A percentile compares a stretch with the other conserved stretches of the same genome.
Evolutionary conservation across 2,888 invertebrate species (phyloP).

Genomic region (Lymantria monacha): DNA sequence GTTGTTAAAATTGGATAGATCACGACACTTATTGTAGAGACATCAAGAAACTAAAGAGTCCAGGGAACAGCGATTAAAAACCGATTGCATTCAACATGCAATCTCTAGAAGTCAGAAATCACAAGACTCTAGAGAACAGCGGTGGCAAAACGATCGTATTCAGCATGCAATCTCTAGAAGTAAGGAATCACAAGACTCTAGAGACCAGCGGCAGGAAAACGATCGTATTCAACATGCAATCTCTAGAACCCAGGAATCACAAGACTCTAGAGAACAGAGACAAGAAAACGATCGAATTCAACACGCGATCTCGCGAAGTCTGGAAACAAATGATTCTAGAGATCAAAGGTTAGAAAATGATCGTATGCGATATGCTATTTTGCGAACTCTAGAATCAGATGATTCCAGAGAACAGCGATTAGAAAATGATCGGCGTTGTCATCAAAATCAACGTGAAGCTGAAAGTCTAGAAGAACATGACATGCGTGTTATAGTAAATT

Average conservation of each 20-base stretch:
- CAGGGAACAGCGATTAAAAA: neutral
- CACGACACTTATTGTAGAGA: neutral
- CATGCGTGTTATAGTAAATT: conserved; percentile 7
- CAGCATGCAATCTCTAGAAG: neutral
- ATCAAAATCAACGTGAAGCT: conserved; percentile 7
- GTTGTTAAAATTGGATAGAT: neutral
- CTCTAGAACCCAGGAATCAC: neutral
- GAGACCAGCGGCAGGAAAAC: neutral
- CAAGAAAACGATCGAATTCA: neutral
- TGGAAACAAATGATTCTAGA: neutral
- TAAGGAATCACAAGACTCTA: neutral
- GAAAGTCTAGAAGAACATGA: conserved; percentile 10
- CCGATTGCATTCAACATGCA: neutral
- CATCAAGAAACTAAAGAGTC: neutral
- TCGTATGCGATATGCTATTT: conserved; percentile 1
- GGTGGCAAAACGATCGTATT: neutral
- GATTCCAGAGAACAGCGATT: conserved; percentile 5
- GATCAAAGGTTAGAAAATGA: neutral
- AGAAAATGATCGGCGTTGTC: conserved; percentile 1
- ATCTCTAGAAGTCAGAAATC: neutral
- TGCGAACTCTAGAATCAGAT: conserved; percentile 5
- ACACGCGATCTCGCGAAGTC: neutral
- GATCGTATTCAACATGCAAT: neutral
- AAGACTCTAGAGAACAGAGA: neutral
- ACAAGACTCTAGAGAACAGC: neutral